A percentile compares a stretch with the other conserved stretches of the same genome.
Evolutionary conservation across 2,888 invertebrate species (phyloP).

Genomic region (Siphlonurus alternatus): DNA sequence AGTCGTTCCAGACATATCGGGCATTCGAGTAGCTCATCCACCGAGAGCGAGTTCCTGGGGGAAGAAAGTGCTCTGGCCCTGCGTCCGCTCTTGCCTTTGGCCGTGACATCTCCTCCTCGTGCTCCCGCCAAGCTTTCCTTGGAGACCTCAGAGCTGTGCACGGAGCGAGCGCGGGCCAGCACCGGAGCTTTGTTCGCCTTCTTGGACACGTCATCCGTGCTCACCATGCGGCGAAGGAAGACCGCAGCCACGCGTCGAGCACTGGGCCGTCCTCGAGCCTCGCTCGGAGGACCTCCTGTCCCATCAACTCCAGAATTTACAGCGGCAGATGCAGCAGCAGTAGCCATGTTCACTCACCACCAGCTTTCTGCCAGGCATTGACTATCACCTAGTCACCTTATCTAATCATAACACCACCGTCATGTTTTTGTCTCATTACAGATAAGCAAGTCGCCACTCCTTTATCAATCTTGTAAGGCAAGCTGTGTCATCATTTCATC

Average conservation of each 20-base stretch:
- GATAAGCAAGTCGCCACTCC: too few species aligned
- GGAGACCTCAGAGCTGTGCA: neutral
- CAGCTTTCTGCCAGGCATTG: too few species aligned
- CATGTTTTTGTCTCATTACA: too few species aligned
- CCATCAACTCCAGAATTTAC: too few species aligned
- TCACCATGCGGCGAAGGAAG: neutral
- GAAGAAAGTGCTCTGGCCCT: neutral
- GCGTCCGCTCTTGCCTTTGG: neutral
- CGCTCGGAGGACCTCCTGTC: too few species aligned
- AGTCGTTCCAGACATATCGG: constrained; percentile 39
- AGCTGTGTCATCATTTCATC: too few species aligned
- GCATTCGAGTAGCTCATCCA: constrained; percentile 43
- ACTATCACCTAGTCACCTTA: too few species aligned
- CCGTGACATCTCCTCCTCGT: too few species aligned
- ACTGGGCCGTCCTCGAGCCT: neutral
- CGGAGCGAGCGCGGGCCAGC: neutral
- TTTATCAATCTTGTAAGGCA: too few species aligned
- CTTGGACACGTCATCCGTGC: neutral
- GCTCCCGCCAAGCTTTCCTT: neutral
- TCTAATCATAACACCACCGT: too few species aligned
- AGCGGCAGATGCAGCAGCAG: neutral
- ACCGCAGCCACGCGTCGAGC: neutral
- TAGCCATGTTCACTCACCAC: neutral
- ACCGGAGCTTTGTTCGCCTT: neutral
- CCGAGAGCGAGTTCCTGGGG: constrained; percentile 18